A percentile compares a stretch with the other conserved stretches of the same genome.
Conservation (phyloP, 1,140 invertebrate species). For the Papilio polytes region DNA sequence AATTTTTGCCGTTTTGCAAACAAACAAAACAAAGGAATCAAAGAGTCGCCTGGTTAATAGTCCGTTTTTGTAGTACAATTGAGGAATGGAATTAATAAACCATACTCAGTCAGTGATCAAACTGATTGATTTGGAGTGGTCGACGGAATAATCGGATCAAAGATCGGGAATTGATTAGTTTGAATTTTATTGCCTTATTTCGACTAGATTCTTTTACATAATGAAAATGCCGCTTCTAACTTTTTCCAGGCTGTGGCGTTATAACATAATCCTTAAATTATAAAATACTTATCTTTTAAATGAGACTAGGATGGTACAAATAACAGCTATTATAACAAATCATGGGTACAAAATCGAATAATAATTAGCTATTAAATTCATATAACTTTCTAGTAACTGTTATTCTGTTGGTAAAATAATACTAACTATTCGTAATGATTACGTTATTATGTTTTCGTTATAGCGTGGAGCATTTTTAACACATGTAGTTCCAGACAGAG, state of each 20-base stretch:
- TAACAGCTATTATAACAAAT: no score
- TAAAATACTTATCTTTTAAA: no score
- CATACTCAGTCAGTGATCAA: not conserved
- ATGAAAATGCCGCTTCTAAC: no score
- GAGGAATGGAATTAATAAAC: not conserved
- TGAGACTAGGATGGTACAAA: no score
- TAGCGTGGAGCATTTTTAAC: not conserved
- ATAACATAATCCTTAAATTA: no score
- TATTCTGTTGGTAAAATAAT: no score
- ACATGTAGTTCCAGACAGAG: slow-evolving; percentile 2
- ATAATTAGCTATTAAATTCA: no score
- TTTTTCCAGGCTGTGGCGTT: no score
- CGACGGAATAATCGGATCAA: not conserved
- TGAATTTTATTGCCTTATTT: not conserved
- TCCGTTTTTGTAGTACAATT: not conserved
- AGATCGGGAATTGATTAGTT: not conserved
- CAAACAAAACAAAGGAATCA: not conserved
- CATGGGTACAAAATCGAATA: no score
- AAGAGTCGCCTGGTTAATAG: not conserved
- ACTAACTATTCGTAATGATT: not conserved
- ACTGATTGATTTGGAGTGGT: not conserved
- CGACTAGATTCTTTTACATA: not conserved
- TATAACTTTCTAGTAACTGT: no score
- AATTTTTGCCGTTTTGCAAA: not conserved
- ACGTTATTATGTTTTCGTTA: not conserved